Conservation (phyloP, 2,888 invertebrate species). For the Drosophila anomalata region DNA sequence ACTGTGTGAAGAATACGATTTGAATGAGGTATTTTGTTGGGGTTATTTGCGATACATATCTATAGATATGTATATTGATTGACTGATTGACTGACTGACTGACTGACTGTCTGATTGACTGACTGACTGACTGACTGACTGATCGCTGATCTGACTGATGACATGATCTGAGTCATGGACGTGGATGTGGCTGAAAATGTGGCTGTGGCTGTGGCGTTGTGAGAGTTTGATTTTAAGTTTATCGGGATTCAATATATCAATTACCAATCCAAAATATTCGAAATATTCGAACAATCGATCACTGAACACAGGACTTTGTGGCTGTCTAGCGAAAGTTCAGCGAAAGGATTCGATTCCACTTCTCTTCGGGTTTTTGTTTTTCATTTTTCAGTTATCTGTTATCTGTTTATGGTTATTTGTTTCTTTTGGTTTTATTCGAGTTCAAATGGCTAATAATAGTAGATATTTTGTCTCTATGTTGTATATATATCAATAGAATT, state of each 20-base stretch:
- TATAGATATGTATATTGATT: conserved; percentile 17
- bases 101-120: conserved; percentile 25
- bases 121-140: conserved; percentile 33
- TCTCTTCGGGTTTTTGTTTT: conserved; percentile 28
- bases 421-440: conserved; percentile 17
- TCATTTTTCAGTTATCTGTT: conserved; percentile 22
- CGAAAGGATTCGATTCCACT: conserved; percentile 32
- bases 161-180: conserved; percentile 35
- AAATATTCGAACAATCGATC: conserved; percentile 29
- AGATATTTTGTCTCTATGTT: neutral
- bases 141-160: conserved; percentile 30
- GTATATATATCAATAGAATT: conserved; percentile 24
- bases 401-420: conserved; percentile 1
- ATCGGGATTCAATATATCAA: conserved; percentile 29
- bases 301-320: conserved; percentile 48
- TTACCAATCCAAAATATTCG: conserved; percentile 31
- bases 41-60: conserved; percentile 9
- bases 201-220: conserved; percentile 21
- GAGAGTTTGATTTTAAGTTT: conserved; percentile 36
- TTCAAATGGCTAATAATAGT: conserved; percentile 22
- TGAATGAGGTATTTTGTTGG: conserved; percentile 23
- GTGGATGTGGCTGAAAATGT: conserved; percentile 22
- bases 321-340: conserved; percentile 22
- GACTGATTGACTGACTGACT: conserved; percentile 23
- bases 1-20: conserved; percentile 44